These are phyloP conservation scores for Polypterus bichir DNA, from an alignment of 2,113 vertebrate species.

Conservation along the genomic window DNA sequence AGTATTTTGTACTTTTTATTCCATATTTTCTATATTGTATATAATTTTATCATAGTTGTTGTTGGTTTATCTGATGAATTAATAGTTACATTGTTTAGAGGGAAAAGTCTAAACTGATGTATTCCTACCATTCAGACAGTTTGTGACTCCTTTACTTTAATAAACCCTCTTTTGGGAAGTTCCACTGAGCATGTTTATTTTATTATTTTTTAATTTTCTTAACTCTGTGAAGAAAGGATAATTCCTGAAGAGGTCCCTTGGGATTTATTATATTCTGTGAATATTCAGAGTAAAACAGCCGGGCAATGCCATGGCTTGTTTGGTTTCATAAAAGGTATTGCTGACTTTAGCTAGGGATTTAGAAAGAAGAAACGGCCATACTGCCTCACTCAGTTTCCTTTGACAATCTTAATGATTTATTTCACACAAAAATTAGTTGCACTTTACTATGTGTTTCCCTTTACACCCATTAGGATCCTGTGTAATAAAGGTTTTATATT, in stretches of 20 bases:
- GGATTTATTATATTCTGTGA: constrained; percentile 41
- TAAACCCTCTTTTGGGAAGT: too few species aligned
- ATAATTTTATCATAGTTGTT: too few species aligned
- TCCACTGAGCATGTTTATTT: too few species aligned
- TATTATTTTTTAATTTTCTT: constrained; percentile 4
- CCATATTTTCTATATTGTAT: too few species aligned
- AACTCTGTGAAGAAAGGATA: constrained; percentile 43
- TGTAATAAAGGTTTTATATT: too few species aligned
- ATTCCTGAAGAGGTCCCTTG: constrained; percentile 45
- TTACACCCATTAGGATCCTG: not conserved
- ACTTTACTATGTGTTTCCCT: not conserved
- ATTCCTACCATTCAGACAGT: too few species aligned
- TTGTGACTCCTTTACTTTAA: too few species aligned
- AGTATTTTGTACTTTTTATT: too few species aligned
- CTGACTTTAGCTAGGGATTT: not conserved
- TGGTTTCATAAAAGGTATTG: not conserved
- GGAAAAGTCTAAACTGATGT: too few species aligned
- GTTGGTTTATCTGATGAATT: too few species aligned
- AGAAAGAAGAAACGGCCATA: not conserved
- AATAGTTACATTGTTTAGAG: too few species aligned
- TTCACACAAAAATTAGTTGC: not conserved
- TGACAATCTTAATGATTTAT: not conserved
- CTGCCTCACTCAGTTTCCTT: not conserved
- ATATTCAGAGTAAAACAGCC: constrained; percentile 19
- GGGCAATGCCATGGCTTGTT: constrained; percentile 21